phyloP scores from a whole-genome alignment of 2,797 vertebrate genomes.

The Silurus lanzhouensis region DNA sequence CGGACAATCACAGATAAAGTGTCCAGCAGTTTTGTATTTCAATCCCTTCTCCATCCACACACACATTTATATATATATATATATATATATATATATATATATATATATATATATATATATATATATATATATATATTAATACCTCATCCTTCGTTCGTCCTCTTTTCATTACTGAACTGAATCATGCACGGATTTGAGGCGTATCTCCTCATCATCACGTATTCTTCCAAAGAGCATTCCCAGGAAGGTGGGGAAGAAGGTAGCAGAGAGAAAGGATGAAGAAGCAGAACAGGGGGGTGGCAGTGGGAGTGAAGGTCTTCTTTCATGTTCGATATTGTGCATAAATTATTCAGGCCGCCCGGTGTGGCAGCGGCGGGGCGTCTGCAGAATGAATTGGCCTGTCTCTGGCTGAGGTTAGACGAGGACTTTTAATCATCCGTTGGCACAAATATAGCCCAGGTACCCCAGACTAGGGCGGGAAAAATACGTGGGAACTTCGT shows the following conservation, averaged over 20 bases:
- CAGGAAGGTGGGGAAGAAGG: constrained; percentile 5
- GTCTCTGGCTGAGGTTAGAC: constrained; percentile 78
- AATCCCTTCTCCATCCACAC: neutral
- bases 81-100: too few relatives aligned
- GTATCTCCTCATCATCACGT: constrained; percentile 37
- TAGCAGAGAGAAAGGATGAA: constrained; percentile 13
- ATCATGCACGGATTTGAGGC: constrained; percentile 5
- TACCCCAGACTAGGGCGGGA: constrained; percentile 50
- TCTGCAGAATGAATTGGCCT: constrained; percentile 81
- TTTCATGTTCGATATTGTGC: constrained; percentile 83
- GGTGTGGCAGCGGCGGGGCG: constrained; percentile 71
- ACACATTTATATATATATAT: too few relatives aligned
- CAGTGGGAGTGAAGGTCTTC: constrained; percentile 68
- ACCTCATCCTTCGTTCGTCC: neutral
- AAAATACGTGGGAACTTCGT: constrained; percentile 43
- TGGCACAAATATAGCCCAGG: constrained; percentile 78
- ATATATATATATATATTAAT: neutral
- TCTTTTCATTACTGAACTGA: constrained; percentile 21
- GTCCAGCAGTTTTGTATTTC: neutral
- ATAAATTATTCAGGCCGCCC: constrained; percentile 82
- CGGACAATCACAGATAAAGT: neutral
- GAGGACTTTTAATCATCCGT: constrained; percentile 80
- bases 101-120: too few relatives aligned
- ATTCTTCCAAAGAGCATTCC: constrained; percentile 41
- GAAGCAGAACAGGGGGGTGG: constrained; percentile 39